A percentile compares a stretch with the other conserved stretches of the same genome.
Conservation (phyloP, 2,888 invertebrate genomes). For the Tetanocera ferruginea region DNA sequence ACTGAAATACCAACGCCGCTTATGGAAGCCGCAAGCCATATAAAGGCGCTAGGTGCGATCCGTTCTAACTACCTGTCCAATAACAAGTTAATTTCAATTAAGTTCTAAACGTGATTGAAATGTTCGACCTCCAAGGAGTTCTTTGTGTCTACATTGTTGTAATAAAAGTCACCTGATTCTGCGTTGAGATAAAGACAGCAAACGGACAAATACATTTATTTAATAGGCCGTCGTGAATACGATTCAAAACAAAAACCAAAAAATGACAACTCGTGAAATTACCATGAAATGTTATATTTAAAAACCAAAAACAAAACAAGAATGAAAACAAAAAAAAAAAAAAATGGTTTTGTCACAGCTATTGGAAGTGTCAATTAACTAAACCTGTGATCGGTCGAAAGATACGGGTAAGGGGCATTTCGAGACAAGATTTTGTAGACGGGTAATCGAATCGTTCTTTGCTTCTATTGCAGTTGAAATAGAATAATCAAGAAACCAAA, state of each 20-base stretch:
- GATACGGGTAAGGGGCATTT: constrained; percentile 12
- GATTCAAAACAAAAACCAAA: background rate
- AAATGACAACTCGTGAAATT: constrained; percentile 13
- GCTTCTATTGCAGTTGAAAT: no score
- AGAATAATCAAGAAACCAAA: no score
- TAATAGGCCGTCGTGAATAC: constrained; percentile 9
- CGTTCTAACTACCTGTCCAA: constrained; percentile 29
- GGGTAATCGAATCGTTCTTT: no score
- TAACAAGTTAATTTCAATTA: constrained; percentile 43
- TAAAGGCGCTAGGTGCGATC: constrained; percentile 12
- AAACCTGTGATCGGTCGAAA: constrained; percentile 20
- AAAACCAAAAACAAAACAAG: background rate
- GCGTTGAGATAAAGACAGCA: constrained; percentile 51
- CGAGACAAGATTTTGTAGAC: background rate
- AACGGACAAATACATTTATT: constrained; percentile 36
- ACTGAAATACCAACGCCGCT: constrained; percentile 47
- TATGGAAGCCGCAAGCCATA: constrained; percentile 30
- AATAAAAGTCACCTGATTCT: constrained; percentile 64
- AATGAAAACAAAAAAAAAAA: background rate
- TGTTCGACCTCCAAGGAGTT: constrained; percentile 49
- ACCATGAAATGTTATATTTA: constrained; percentile 29
- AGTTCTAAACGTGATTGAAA: constrained; percentile 52
- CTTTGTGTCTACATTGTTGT: constrained; percentile 42
- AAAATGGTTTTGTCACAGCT: constrained; percentile 30
- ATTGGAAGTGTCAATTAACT: constrained; percentile 34